A percentile compares a stretch with the other conserved stretches of the same genome.
These are phyloP conservation scores for Xiphorhynchus elegans DNA, from an alignment of 2,113 vertebrate genomes.

Conservation along the genomic window DNA sequence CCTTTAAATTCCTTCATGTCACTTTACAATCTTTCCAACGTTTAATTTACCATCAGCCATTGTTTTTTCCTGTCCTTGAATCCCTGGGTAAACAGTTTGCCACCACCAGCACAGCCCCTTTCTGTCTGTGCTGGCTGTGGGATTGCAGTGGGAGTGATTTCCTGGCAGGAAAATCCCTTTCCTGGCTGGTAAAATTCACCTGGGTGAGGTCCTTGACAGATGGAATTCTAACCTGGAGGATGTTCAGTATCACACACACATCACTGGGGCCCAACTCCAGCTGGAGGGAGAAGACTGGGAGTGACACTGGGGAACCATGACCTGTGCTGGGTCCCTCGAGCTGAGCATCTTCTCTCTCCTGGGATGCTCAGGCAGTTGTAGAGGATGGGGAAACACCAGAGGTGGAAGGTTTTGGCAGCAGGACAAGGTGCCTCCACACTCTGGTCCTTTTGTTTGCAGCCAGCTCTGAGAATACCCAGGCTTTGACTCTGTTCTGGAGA, in stretches of 20 bases:
- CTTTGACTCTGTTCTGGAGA: neutral
- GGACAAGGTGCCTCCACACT: neutral
- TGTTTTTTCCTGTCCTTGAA: neutral
- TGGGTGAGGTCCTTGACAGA: neutral
- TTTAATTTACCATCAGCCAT: neutral
- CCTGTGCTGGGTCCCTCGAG: neutral
- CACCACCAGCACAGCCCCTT: neutral
- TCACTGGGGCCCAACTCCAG: neutral
- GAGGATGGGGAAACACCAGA: neutral
- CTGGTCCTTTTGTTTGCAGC: neutral
- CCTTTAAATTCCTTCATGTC: neutral
- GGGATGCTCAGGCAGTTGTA: fast-evolving
- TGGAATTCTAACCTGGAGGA: neutral
- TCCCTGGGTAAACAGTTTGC: slow-evolving; percentile 28
- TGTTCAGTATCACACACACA: fast-evolving
- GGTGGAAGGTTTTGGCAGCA: neutral
- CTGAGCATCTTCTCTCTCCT: neutral
- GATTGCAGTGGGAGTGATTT: neutral
- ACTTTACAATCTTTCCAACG: neutral
- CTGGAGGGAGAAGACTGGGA: neutral
- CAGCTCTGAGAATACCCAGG: neutral
- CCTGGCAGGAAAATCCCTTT: neutral
- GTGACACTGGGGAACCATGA: fast-evolving
- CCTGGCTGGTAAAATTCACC: neutral
- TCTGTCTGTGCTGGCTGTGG: neutral